These are phyloP conservation scores for Xyrichtys novacula DNA, from an alignment of 2,797 vertebrate species.

Conservation along the genomic window DNA sequence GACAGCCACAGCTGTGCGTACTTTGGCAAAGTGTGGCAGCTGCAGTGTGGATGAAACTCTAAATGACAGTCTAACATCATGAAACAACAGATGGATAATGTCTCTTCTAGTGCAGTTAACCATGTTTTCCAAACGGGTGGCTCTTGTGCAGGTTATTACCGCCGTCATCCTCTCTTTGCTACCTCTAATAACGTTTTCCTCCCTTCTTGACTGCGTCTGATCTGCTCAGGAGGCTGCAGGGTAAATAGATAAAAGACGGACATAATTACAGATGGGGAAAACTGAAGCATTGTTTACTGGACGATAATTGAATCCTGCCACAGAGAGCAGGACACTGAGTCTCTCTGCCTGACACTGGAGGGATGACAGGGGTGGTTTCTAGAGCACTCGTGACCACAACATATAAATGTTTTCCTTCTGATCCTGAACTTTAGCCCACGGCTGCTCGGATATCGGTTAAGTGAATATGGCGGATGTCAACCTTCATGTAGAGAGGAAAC, in stretches of 20 bases:
- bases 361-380: conserved; percentile 7
- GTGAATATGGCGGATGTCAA: too few relatives aligned
- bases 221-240: conserved; percentile 44
- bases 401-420: background rate
- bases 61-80: conserved; percentile 29
- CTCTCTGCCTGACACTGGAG: conserved; percentile 16
- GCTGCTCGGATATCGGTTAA: too few relatives aligned
- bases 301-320: conserved; percentile 66
- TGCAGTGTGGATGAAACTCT: conserved; percentile 6
- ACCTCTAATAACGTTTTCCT: conserved; percentile 56
- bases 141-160: conserved; percentile 17
- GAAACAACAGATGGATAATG: conserved; percentile 3
- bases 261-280: conserved; percentile 60
- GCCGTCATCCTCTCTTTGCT: conserved; percentile 36
- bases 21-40: conserved; percentile 15
- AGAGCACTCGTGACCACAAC: conserved; percentile 9
- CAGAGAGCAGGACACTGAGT: conserved; percentile 30
- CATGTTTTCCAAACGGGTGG: conserved; percentile 31
- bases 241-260: conserved; percentile 55
- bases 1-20: conserved; percentile 33
- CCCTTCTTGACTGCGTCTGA: conserved; percentile 22
- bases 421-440: too few relatives aligned
- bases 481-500: too few relatives aligned
- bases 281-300: conserved; percentile 59
- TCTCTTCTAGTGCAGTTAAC: conserved; percentile 24